phyloP scores from a whole-genome alignment of 2,113 vertebrate species.

The Apteryx owenii region DNA sequence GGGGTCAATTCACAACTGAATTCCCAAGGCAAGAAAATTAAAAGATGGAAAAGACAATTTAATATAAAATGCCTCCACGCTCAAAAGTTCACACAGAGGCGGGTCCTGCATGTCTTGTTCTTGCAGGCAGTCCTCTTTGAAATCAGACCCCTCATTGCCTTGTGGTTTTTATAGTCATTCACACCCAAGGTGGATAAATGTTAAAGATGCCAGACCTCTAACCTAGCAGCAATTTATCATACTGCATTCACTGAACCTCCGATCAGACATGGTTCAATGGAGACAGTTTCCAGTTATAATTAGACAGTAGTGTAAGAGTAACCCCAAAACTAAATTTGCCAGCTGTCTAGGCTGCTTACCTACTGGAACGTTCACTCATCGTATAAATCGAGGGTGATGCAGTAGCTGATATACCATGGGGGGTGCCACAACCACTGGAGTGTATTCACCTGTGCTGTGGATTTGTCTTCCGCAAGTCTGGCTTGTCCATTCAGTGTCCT shows the following conservation, averaged over 20 bases:
- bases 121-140: not conserved
- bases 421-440: fast-evolving
- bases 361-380: not conserved
- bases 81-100: not conserved
- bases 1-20: slow-evolving; percentile 33
- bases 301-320: not conserved
- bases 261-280: not conserved
- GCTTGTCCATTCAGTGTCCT: not conserved
- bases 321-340: not conserved
- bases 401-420: not conserved
- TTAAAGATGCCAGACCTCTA: slow-evolving; percentile 38
- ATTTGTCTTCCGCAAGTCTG: not conserved
- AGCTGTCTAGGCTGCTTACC: not conserved
- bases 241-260: not conserved
- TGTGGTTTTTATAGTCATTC: not conserved
- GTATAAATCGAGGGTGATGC: not conserved
- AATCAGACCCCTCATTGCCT: not conserved
- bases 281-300: not conserved
- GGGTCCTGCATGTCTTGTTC: not conserved
- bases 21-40: slow-evolving; percentile 34
- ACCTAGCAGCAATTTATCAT: slow-evolving; percentile 44
- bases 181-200: slow-evolving; percentile 5
- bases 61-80: slow-evolving; percentile 7
- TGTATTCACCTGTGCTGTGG: not conserved
- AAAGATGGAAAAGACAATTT: not conserved